These are phyloP conservation scores for Anhinga rufa DNA, from an alignment of 2,113 vertebrate genomes.

Conservation along the genomic window DNA sequence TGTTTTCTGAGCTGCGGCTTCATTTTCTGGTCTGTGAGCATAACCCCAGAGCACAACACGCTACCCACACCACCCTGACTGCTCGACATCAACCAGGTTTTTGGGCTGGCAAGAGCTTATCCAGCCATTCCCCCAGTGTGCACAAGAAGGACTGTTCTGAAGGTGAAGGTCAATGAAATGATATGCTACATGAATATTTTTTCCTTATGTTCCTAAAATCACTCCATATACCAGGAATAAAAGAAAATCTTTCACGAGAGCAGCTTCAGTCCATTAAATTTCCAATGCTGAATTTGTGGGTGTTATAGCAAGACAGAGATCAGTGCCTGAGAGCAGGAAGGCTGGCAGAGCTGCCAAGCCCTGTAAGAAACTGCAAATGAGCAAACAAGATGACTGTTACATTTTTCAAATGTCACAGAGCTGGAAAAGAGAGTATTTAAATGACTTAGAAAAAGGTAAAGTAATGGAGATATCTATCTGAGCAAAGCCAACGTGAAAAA, in stretches of 20 bases:
- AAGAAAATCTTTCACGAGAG: not conserved
- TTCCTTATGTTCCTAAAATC: not conserved
- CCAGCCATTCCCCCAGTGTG: not conserved
- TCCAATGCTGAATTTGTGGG: not conserved
- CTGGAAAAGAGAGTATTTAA: not conserved
- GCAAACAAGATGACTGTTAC: not conserved
- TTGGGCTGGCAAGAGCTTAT: not conserved
- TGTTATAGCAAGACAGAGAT: not conserved
- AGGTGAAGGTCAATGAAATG: not conserved
- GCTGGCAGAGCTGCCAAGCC: not conserved
- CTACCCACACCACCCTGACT: fast-evolving
- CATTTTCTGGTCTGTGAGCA: not conserved
- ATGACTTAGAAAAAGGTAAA: not conserved
- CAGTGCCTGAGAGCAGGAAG: not conserved
- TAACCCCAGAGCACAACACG: fast-evolving
- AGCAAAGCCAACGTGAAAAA: not conserved
- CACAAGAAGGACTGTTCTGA: not conserved
- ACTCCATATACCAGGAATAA: not conserved
- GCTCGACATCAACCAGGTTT: not conserved
- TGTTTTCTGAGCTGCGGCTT: not conserved
- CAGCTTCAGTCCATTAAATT: not conserved
- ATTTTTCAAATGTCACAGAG: not conserved
- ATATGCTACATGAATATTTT: not conserved
- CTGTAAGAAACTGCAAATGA: not conserved
- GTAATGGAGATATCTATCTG: not conserved